These are phyloP conservation scores for Melinaea marsaeus DNA, from an alignment of 2,888 invertebrate species.

Conservation along the genomic window DNA sequence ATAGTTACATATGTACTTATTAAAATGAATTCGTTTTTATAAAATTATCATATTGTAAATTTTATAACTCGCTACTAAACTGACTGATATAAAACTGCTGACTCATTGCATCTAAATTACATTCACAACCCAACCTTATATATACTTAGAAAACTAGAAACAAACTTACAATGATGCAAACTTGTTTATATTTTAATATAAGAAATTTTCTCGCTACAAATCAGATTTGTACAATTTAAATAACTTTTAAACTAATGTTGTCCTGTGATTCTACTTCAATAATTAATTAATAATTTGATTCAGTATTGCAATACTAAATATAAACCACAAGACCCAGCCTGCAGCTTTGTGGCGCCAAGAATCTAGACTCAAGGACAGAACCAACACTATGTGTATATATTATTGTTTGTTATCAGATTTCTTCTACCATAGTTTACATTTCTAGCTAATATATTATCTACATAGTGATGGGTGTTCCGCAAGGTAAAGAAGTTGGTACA, in stretches of 20 bases:
- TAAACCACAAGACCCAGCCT: constrained; percentile 38
- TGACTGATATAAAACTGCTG: constrained; percentile 20
- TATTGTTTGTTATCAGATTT: constrained; percentile 11
- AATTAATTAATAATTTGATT: constrained; percentile 8
- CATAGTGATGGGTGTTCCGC: too few species aligned
- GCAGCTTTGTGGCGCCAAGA: constrained; percentile 51
- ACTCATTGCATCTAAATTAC: constrained; percentile 41
- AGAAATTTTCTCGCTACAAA: background rate
- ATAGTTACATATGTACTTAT: too few species aligned
- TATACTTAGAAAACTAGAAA: constrained; percentile 9
- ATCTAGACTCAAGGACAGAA: constrained; percentile 60
- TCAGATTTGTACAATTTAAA: too few species aligned
- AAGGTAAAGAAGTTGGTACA: too few species aligned
- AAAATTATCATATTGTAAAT: too few species aligned
- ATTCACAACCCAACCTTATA: background rate
- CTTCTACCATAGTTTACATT: too few species aligned
- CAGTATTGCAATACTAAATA: constrained; percentile 47
- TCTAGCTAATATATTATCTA: too few species aligned
- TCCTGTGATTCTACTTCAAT: too few species aligned
- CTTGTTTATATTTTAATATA: background rate
- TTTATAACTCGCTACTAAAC: too few species aligned
- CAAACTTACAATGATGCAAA: background rate
- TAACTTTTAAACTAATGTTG: too few species aligned
- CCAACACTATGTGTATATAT: constrained; percentile 30
- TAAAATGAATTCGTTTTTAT: too few species aligned